Evolutionary conservation across 2,797 vertebrate genomes (phyloP).

Genomic region (Falco columbarius): DNA sequence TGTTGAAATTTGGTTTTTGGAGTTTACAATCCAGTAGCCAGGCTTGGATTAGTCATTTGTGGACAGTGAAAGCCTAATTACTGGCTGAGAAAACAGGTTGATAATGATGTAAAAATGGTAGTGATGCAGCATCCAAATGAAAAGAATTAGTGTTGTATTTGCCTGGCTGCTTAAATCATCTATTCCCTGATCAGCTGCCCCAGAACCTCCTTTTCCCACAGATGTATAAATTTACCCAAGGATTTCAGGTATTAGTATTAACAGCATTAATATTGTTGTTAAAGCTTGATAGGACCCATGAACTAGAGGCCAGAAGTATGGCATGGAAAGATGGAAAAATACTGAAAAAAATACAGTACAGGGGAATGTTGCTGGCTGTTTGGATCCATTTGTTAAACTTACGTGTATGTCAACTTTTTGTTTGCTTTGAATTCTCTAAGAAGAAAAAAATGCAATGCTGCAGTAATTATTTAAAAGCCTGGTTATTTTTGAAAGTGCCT

Average conservation of each 20-base stretch:
- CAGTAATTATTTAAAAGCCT: neutral
- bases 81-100: neutral
- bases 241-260: neutral
- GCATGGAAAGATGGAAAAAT: neutral
- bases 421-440: neutral
- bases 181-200: neutral
- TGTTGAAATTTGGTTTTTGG: neutral
- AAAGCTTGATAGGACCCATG: neutral
- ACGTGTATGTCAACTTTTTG: accelerated
- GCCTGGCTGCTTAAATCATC: neutral
- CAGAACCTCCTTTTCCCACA: neutral
- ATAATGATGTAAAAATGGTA: neutral
- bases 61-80: neutral
- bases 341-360: accelerated
- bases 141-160: neutral
- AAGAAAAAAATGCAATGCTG: neutral
- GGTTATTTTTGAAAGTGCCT: neutral
- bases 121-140: neutral
- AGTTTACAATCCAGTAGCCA: neutral
- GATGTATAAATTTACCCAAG: neutral
- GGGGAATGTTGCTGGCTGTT: neutral
- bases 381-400: neutral
- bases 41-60: neutral
- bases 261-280: neutral
- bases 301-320: neutral